phyloP scores from a whole-genome alignment of 2,888 invertebrate genomes.

The Andrena minutula region DNA sequence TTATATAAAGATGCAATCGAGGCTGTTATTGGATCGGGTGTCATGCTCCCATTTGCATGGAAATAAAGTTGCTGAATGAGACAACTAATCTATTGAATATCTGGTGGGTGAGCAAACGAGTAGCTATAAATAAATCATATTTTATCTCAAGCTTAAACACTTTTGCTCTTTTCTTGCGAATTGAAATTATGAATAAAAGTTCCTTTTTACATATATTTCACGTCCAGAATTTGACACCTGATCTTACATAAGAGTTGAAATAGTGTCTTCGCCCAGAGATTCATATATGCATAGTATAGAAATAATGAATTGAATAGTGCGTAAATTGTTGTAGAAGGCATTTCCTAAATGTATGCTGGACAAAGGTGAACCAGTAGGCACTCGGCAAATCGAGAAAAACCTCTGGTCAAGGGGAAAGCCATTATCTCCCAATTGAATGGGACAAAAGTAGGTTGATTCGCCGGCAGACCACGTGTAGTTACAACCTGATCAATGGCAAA shows the following conservation, averaged over 20 bases:
- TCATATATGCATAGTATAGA: too few relatives aligned
- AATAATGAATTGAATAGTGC: background rate
- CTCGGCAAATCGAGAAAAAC: background rate
- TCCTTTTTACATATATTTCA: too few relatives aligned
- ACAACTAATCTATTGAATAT: too few relatives aligned
- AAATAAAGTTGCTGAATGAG: background rate
- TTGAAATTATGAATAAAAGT: too few relatives aligned
- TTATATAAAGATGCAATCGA: background rate
- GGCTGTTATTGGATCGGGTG: background rate
- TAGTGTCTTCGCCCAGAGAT: too few relatives aligned
- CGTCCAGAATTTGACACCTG: too few relatives aligned
- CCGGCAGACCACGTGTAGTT: background rate
- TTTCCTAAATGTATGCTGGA: background rate
- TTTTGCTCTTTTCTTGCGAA: too few relatives aligned
- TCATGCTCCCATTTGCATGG: background rate
- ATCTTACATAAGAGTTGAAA: too few relatives aligned
- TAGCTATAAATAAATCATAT: too few relatives aligned
- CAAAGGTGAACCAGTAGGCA: background rate
- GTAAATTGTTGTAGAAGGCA: background rate
- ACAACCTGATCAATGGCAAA: background rate
- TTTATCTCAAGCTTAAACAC: too few relatives aligned
- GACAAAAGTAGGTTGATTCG: background rate
- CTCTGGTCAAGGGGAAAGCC: slow-evolving; percentile 2
- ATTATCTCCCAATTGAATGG: background rate
- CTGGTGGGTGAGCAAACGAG: too few relatives aligned